A percentile compares a stretch with the other conserved stretches of the same genome.
phyloP scores from a whole-genome alignment of 2,888 invertebrate species.

The Athrips mouffetella region DNA sequence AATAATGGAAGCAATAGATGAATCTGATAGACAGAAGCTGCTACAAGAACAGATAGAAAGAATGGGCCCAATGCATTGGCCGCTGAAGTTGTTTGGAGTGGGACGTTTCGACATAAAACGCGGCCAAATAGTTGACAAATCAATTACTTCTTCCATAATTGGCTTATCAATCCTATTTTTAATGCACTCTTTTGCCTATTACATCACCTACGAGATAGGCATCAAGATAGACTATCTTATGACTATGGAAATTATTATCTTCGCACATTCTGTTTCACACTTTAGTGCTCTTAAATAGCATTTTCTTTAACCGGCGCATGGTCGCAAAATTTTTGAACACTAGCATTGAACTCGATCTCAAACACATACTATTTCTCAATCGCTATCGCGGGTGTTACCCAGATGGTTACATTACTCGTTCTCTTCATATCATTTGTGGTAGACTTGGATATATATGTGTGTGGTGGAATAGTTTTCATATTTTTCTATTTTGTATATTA shows the following conservation, averaged over 20 bases:
- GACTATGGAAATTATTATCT: conserved; percentile 38
- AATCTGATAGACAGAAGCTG: conserved; percentile 27
- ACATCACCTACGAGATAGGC: conserved; percentile 34
- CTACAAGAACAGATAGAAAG: conserved; percentile 36
- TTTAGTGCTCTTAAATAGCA: conserved; percentile 37
- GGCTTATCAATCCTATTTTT: conserved; percentile 31
- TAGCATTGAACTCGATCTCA: conserved; percentile 44
- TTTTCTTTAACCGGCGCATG: conserved; percentile 36
- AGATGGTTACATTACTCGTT: conserved; percentile 26
- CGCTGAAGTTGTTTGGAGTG: conserved; percentile 39
- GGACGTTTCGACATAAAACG: conserved; percentile 44
- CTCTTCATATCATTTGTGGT: conserved; percentile 18
- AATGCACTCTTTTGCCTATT: conserved; percentile 26
- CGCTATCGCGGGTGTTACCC: conserved; percentile 26
- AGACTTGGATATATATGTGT: conserved; percentile 27
- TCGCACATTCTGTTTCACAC: conserved; percentile 33
- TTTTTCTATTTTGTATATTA: conserved; percentile 40
- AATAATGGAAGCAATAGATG: conserved; percentile 21
- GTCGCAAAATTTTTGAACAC: conserved; percentile 36
- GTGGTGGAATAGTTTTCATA: conserved; percentile 34
- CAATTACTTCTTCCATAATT: conserved; percentile 23
- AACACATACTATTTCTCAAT: conserved; percentile 26
- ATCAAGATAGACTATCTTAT: conserved; percentile 31
- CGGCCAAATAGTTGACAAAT: conserved; percentile 34
- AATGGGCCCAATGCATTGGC: conserved; percentile 26